Evolutionary conservation across 2,888 invertebrate genomes (phyloP).

Genomic region (Quadroppia sp.): DNA sequence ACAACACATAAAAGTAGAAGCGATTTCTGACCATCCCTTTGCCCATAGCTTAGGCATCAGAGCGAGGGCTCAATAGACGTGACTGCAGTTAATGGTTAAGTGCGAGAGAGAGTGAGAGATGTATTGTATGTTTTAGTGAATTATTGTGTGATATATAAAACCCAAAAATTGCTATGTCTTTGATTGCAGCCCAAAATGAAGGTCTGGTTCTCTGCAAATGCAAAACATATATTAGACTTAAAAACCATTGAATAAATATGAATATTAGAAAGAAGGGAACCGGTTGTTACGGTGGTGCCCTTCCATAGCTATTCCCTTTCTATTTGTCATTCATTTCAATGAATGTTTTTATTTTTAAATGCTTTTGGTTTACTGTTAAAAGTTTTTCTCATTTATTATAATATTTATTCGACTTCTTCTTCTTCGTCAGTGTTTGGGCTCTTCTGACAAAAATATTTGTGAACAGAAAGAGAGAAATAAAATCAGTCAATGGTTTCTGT

Average conservation of each 20-base stretch:
- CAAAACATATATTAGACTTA: background rate
- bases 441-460: background rate
- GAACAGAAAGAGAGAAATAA: background rate
- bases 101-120: conserved; percentile 31
- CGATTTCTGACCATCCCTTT: conserved; percentile 20
- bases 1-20: background rate
- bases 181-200: background rate
- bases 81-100: conserved; percentile 30
- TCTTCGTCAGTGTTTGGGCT: background rate
- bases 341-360: background rate
- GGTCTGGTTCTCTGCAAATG: conserved; percentile 3
- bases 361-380: background rate
- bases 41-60: background rate
- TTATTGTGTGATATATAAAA: conserved; percentile 30
- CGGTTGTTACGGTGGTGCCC: background rate
- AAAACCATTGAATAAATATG: background rate
- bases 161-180: conserved; percentile 13
- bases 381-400: conserved; percentile 7
- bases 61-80: conserved; percentile 21
- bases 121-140: conserved; percentile 27
- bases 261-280: conserved; percentile 9
- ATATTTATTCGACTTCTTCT: conserved; percentile 11
- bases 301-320: background rate
- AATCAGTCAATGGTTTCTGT: background rate
- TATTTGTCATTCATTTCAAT: background rate